Conservation (phyloP, 2,888 invertebrate genomes). For the Eledona agricola region DNA sequence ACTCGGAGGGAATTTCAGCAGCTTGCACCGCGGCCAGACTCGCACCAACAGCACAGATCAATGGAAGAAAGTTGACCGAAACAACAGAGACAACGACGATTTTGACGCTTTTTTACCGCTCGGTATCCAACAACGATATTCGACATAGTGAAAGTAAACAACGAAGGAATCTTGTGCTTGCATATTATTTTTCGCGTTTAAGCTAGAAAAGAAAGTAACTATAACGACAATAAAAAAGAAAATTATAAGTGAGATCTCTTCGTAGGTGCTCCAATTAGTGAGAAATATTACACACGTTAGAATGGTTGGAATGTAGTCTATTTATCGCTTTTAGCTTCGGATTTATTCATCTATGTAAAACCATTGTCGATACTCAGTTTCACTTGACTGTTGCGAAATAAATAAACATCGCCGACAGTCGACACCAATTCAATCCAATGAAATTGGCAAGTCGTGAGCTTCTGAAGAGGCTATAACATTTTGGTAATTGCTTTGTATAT, state of each 20-base stretch:
- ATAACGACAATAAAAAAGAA: constrained; percentile 11
- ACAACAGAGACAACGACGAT: constrained; percentile 6
- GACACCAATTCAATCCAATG: no score
- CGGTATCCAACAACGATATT: constrained; percentile 17
- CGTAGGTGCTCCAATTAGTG: constrained; percentile 4
- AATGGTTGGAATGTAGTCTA: constrained; percentile 12
- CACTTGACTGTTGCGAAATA: no score
- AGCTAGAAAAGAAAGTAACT: constrained; percentile 22
- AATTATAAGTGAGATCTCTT: constrained; percentile 5
- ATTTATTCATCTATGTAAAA: constrained; percentile 23
- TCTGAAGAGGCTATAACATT: no score
- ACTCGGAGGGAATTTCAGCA: constrained; percentile 20
- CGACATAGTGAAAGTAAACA: constrained; percentile 34
- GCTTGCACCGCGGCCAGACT: constrained; percentile 1
- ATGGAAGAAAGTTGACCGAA: constrained; percentile 17
- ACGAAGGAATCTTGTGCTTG: constrained; percentile 17
- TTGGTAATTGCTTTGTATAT: no score
- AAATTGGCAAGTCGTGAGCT: no score
- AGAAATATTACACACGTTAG: constrained; percentile 18
- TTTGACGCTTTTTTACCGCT: constrained; percentile 19
- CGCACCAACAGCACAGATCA: background rate
- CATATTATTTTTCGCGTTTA: constrained; percentile 11
- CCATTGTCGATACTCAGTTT: constrained; percentile 13
- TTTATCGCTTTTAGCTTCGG: constrained; percentile 20
- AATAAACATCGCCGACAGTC: no score